Evolutionary conservation across 2,888 invertebrate genomes (phyloP).

Genomic region (Odontocolon sp.): DNA sequence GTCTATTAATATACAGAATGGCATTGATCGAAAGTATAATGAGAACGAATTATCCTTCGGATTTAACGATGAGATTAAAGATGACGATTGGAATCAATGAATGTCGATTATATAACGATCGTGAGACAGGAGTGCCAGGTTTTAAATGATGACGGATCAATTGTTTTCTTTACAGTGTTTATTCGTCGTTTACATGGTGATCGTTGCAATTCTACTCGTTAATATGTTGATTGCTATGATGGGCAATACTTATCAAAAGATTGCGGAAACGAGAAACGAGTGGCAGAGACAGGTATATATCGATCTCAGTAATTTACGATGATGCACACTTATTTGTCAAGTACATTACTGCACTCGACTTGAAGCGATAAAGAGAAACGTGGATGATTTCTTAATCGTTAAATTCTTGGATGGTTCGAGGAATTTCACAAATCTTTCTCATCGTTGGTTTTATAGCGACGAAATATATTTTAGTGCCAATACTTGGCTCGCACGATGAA

Average conservation of each 20-base stretch:
- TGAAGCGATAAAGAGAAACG: background rate
- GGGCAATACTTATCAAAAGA: constrained; percentile 99
- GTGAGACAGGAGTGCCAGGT: constrained; percentile 12
- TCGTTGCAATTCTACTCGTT: constrained; percentile 96
- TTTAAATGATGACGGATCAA: constrained; percentile 4
- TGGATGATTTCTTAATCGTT: background rate
- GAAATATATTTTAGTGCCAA: background rate
- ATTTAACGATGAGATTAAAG: constrained; percentile 35
- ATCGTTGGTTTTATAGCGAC: constrained; percentile 25
- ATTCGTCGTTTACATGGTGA: constrained; percentile 98
- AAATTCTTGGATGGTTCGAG: background rate
- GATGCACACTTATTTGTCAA: background rate
- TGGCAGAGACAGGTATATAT: constrained; percentile 93
- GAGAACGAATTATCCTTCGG: constrained; percentile 37
- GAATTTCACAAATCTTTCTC: constrained; percentile 33
- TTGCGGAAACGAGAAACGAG: constrained; percentile 97
- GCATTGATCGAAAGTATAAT: constrained; percentile 15
- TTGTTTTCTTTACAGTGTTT: constrained; percentile 84
- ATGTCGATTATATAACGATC: constrained; percentile 26
- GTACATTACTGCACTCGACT: no score
- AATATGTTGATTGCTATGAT: constrained; percentile 99
- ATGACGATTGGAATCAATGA: constrained; percentile 38
- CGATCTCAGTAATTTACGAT: constrained; percentile 2
- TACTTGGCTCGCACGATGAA: no score
- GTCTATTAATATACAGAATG: constrained; percentile 21